These are phyloP conservation scores for Auanema freiburgensis DNA, from an alignment of 2,888 invertebrate genomes.

Conservation along the genomic window DNA sequence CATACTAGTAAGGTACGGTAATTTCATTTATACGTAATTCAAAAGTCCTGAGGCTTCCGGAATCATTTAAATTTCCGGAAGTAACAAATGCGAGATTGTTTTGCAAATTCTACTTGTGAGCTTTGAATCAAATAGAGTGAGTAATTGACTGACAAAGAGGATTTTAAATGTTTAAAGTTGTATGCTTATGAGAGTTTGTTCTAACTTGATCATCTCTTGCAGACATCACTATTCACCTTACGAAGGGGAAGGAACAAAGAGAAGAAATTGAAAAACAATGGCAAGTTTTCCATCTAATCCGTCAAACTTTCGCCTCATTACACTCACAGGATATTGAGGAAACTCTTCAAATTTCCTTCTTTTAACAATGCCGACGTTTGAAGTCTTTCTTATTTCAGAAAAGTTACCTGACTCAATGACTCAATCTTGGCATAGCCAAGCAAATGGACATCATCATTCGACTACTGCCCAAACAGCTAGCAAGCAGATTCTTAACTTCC, in stretches of 20 bases:
- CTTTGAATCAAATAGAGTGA: constrained; percentile 4
- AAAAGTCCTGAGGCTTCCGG: background rate
- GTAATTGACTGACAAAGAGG: background rate
- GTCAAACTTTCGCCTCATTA: background rate
- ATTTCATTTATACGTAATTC: background rate
- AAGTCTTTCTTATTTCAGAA: background rate
- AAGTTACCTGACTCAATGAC: constrained; percentile 23
- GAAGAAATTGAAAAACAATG: constrained; percentile 30
- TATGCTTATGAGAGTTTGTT: background rate
- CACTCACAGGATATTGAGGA: background rate
- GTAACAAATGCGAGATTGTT: background rate
- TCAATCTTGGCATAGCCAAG: constrained; percentile 40
- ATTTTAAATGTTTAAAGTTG: background rate
- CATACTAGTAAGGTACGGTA: constrained; percentile 4
- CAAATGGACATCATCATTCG: constrained; percentile 21
- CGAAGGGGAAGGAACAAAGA: constrained; percentile 44
- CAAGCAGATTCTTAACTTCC: constrained; percentile 44
- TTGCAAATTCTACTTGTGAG: background rate
- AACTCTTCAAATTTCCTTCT: background rate
- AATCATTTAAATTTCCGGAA: too few relatives aligned
- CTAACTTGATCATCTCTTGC: background rate
- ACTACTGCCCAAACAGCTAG: constrained; percentile 9
- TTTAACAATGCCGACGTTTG: background rate
- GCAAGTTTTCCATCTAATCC: constrained; percentile 1
- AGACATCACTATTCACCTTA: constrained; percentile 38